Base-by-base conservation (phyloP, 2,113 vertebrate species). In the Electrona antarctica region DNA sequence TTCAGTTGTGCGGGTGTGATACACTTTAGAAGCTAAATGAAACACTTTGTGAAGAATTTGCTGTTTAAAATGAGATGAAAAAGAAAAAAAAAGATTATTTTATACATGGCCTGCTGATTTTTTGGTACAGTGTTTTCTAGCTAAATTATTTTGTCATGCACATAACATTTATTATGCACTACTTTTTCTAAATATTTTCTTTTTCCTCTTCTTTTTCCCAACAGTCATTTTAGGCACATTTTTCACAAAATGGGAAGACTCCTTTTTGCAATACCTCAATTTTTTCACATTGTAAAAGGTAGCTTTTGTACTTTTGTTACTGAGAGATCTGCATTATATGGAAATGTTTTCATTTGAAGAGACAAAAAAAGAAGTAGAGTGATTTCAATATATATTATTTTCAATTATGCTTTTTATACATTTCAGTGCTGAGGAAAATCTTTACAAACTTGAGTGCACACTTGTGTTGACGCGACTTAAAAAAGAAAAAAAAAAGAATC, bases 221-320 rank as follows among this genome's bases (percentile, higher is more conserved):
- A 97, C 97, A 98, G 97, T 99, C 97, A 98, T 99, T 98, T 99
- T 98, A 98, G 97, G 97, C 97, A 98, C 96, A 99, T 97, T 99
- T 95, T 99, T 99, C 97, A 99, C 97, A 96, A 96, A 95, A 96
- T 92, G 97, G 96, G 95, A 96, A 98, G 97, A 97, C 97, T 99
- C 98, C 97, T 98, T 99, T 99, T 99, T 99, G 97, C 98, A 99
- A 99, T 99, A 99, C 97, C 97, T 99, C 97, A 99, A 98, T 98
- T 99, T 99, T 41, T 99, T 99, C 98, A 98, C 98, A 98, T 98
- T 98, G 97, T 98, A 97, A 97, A 99, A 98, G 97, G 97, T 99
- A 99, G 97, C 97, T 99, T 99, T 99, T 99, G 96, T 99, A 99
- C 97, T 98, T 98, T 99, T 99, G 97, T 99, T 99, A 98, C 96